Base-by-base conservation (phyloP, 2,113 vertebrate species). In the Nettapus auritus region DNA sequence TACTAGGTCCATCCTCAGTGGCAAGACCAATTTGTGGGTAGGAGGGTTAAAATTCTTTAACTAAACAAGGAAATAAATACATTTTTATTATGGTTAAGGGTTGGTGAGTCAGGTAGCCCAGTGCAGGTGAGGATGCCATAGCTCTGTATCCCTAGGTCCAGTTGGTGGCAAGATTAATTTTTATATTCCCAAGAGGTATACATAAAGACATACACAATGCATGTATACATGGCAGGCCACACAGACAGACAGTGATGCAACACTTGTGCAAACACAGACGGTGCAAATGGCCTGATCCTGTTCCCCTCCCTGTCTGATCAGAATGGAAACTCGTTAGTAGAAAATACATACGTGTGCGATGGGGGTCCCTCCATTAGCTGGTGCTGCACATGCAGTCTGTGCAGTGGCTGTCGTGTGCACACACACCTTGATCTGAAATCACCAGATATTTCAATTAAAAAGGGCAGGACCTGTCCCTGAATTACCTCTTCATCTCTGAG, bases 371-470 rank as follows among this genome's bases (percentile, higher is more conserved):
- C 26, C 17, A 64, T 26, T 25, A 40, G 26, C 62, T 64, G 62
- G 17, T 40, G 38, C 38, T 64, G 36, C 26, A 20, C 17, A 13
- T 6, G 36, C 60, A 40, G 62, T 38, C 36, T 64, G 62, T 63
- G 38, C 11, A 7, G 62, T 20, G 38, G 36, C 26, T 40, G 38
- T 17, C 26, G 18, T 64, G 4, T 77, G 44, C 28, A 36, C 22
- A 33, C 40, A 23, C 7, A 4, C 36, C 29, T 83, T 10, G 8
- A 3, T 59, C 56, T 82, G 86, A 88, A 82, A 79, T 84, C 59
- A 67, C 15, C 23, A 42, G 23, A 17, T 71, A 6, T 85, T 91
- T 96, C 89, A 89, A 73, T 80, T 48, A 46, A 83, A 84, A 79
- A 82, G 59, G 25, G 34, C 69, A 88, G 44, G 31, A 71, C n/a